Base-by-base conservation (phyloP, 1,140 invertebrate species). In the Drosophila leontia region DNA sequence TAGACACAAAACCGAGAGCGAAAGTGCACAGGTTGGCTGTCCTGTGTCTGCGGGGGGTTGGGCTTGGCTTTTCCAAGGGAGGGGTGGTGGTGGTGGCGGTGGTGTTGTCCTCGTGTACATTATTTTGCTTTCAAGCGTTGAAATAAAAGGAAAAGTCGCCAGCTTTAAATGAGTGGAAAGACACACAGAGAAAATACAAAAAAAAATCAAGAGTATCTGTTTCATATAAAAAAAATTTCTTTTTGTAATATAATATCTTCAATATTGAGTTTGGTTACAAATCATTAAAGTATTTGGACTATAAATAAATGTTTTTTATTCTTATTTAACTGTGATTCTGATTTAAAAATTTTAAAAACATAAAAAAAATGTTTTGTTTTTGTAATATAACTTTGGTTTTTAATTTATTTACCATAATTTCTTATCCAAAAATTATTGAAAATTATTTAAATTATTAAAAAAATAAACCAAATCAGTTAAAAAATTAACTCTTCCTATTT, bases 71-170 rank as follows among this genome's bases (percentile, higher is more conserved):
- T 29, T 29, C 26, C 26, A 29, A 6, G 26, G 26, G 26, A 6
- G 26, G 26, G 26, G 26, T 29, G 26, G 26, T 26, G 26, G 26
- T 5, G 26, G 58, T 39, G 34, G 47, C 32, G 50, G 34, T 53
- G 47, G 61, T 72, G 81, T 68, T 68, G 58, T 84, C 50, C 75
- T 85, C 85, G 69, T 90, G 81, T 81, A 88, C 85, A 90, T 88
- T 88, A 88, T 81, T 88, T 90, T 90, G 85, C 85, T 88, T 88
- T 88, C 81, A 85, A 81, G 75, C 69, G 65, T 61, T 84, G 74
- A 59, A 78, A 78, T 78, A 87, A 87, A 87, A 85, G 85, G 75
- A 90, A 88, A 90, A 88, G 85, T 88, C 60, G 64, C 63, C 60
- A 78, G 81, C 81, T 81, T 90, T 85, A 90, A 88, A 90, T 90